A percentile compares a stretch with the other conserved stretches of the same genome.
Evolutionary conservation across 92 coral and sea anemone genomes (phyloP).

Genomic region (Bergia sp.): DNA sequence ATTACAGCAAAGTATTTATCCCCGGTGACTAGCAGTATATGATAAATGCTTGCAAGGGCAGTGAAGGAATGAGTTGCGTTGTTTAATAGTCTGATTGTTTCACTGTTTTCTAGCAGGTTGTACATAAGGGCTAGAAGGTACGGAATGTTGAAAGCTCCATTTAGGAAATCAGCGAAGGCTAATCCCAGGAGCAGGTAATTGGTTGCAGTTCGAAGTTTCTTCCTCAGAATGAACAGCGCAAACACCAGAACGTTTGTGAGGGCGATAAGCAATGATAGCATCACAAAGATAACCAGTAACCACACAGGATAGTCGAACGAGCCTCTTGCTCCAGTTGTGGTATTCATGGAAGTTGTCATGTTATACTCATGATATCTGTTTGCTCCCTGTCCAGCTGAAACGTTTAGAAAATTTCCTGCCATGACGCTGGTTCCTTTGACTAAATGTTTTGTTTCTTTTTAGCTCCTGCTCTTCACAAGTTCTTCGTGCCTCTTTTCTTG

Average conservation of each 20-base stretch:
- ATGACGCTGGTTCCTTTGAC: too few relatives aligned
- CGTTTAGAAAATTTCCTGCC: too few relatives aligned
- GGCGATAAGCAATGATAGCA: neutral
- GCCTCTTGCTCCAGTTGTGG: too few relatives aligned
- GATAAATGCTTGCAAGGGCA: neutral
- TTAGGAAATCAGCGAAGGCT: neutral
- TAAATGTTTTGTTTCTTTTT: too few relatives aligned
- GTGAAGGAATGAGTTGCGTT: neutral
- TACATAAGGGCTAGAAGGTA: neutral
- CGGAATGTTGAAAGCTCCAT: neutral
- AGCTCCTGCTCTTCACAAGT: too few relatives aligned
- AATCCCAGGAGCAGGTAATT: neutral
- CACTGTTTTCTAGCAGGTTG: neutral
- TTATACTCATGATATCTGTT: too few relatives aligned
- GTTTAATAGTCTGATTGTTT: neutral
- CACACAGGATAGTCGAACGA: too few relatives aligned
- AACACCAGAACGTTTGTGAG: neutral
- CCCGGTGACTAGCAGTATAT: neutral
- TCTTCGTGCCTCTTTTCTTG: too few relatives aligned
- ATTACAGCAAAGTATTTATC: neutral
- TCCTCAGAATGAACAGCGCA: neutral
- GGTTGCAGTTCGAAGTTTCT: conserved; percentile 8
- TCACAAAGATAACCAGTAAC: neutral
- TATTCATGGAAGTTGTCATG: too few relatives aligned
- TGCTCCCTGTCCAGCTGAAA: too few relatives aligned